Percentiles rank a stretch among this genome's conserved stretches.
These are phyloP conservation scores for Salmo trutta DNA, from an alignment of 2,797 vertebrate species.

Conservation along the genomic window DNA sequence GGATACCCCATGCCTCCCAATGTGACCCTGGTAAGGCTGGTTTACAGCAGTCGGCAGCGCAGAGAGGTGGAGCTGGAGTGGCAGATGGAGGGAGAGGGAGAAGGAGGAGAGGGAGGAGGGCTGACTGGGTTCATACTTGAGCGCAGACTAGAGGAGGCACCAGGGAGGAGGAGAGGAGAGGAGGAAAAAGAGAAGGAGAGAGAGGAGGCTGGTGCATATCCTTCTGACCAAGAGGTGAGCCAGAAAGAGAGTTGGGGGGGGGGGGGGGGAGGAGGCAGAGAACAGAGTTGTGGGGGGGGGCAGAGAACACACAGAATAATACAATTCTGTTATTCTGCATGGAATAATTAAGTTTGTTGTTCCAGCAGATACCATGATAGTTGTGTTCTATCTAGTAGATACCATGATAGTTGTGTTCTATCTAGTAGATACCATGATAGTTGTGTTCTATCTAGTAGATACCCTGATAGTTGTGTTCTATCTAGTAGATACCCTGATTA, in stretches of 20 bases:
- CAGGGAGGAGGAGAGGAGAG: slow-evolving; percentile 2
- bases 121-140: slow-evolving; percentile 87
- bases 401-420: too few species aligned
- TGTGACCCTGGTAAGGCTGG: slow-evolving; percentile 81
- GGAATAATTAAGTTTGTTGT: too few species aligned
- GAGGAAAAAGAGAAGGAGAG: slow-evolving; percentile 8
- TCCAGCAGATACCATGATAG: too few species aligned
- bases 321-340: too few species aligned
- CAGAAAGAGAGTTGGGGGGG: neutral
- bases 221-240: neutral
- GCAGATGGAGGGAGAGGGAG: slow-evolving; percentile 73
- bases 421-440: too few species aligned
- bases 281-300: too few species aligned
- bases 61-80: slow-evolving; percentile 87
- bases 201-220: neutral
- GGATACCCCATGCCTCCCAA: slow-evolving; percentile 88
- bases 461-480: too few species aligned
- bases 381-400: too few species aligned
- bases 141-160: slow-evolving; percentile 56
- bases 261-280: too few species aligned
- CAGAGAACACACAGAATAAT: too few species aligned
- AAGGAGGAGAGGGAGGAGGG: slow-evolving; percentile 43
- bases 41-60: slow-evolving; percentile 76
- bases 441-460: too few species aligned
- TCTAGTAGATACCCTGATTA: too few species aligned